Evolutionary conservation across 2,113 vertebrate genomes (phyloP), one percentile per base, ranked within the genome.

Genomic region (Pyxicephalus adspersus): DNA sequence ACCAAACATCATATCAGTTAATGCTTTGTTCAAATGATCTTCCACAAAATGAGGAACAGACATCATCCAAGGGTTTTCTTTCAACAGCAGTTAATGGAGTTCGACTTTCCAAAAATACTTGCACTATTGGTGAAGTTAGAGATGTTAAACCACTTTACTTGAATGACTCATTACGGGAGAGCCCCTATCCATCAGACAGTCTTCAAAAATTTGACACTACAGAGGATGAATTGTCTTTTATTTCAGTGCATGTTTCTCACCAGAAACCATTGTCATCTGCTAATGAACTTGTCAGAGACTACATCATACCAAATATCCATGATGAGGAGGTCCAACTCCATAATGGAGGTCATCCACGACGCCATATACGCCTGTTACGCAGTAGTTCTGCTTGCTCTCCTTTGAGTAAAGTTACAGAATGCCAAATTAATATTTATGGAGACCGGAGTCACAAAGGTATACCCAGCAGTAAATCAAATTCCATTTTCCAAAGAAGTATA

Each of bases 401-500:
- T 86, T 83, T 94, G 83, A 85, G 91, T 84, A 86, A 82, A 83
- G 90, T 87, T 20, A 17, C 71, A 25, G 91, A 90, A 68, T 89
- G 71, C 63, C 88, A 86, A 45, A 83, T 84, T 38, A 86, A 73
- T 50, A 63, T 73, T 80, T 87, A 38, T 1, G 68, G 87, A 54
- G 90, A 87, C 26, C 86, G 87, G 64, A 89, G 83, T 79, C 91
- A 89, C 85, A 88, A 90, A 3, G 85, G 65, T 74, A 71, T 80
- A 45, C 90, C 89, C 77, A 87, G 86, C 73, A 90, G 85, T 81
- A 89, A 86, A 84, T 75, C 45, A 50, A 92, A 90, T 51, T 91
- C 87, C 5, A 31, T 90, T 76, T 91, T 98, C 74, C 97, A 96
- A 84, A 95, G 97, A 89, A 99, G 97, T 81, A 87, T 97, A 87